Percentiles rank a stretch among this genome's conserved stretches.
phyloP scores from a whole-genome alignment of 1,140 invertebrate genomes.

The Formica selysi region DNA sequence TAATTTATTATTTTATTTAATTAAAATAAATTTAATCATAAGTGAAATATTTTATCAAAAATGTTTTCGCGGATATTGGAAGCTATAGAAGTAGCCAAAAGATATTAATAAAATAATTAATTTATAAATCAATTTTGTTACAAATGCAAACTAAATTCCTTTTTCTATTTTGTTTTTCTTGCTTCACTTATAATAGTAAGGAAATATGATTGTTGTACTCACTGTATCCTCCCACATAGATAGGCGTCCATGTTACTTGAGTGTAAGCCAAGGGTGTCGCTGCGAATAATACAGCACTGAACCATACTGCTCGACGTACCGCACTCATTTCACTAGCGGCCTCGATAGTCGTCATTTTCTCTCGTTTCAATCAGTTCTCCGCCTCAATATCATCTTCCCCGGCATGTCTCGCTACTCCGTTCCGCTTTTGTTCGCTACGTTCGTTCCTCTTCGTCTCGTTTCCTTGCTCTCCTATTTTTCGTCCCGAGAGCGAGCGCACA shows the following conservation, averaged over 20 bases:
- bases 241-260: slow-evolving; percentile 84
- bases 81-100: background rate
- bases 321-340: slow-evolving; percentile 76
- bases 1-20: no score
- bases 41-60: background rate
- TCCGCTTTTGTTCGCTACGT: slow-evolving; percentile 22
- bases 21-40: background rate
- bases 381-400: slow-evolving; percentile 83
- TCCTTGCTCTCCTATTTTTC: background rate
- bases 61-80: background rate
- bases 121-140: background rate
- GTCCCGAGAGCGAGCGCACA: slow-evolving; percentile 19
- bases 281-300: slow-evolving; percentile 77
- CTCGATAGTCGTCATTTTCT: slow-evolving; percentile 79
- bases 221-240: slow-evolving; percentile 83
- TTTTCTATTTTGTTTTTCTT: background rate
- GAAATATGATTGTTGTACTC: slow-evolving; percentile 73
- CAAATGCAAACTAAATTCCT: background rate
- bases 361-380: slow-evolving; percentile 76
- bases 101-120: background rate
- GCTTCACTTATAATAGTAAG: background rate
- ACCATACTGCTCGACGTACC: slow-evolving; percentile 78
- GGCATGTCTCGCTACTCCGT: background rate
- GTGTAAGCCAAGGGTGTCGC: slow-evolving; percentile 78
- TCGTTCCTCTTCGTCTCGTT: background rate